phyloP scores from a whole-genome alignment of 2,888 invertebrate genomes.

The Dioctria linearis region DNA sequence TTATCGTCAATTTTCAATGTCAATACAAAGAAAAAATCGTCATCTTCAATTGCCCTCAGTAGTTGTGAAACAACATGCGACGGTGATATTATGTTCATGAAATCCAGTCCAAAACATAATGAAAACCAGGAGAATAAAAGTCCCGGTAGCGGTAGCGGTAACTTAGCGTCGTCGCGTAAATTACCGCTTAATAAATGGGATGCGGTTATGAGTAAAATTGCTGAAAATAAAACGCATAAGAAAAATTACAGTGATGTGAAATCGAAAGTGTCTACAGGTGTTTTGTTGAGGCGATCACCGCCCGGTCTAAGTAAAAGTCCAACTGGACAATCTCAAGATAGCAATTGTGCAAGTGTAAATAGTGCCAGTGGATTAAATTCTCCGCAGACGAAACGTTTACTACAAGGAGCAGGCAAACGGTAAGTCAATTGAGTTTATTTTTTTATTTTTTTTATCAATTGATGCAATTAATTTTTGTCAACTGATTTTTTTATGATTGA shows the following conservation, averaged over 20 bases:
- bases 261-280: conserved; percentile 82
- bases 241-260: conserved; percentile 88
- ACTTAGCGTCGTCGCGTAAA: conserved; percentile 54
- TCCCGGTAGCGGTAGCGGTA: conserved; percentile 62
- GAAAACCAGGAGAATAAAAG: conserved; percentile 75
- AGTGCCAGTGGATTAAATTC: conserved; percentile 61
- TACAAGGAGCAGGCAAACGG: conserved; percentile 65
- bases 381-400: conserved; percentile 62
- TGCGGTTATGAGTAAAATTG: conserved; percentile 87
- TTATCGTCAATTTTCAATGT: conserved; percentile 2
- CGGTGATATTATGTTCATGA: conserved; percentile 21
- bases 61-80: conserved; percentile 28
- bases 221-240: conserved; percentile 79
- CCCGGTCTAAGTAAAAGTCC: conserved; percentile 53
- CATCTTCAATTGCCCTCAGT: conserved; percentile 14
- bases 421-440: conserved; percentile 60
- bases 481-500: background rate
- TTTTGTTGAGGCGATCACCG: conserved; percentile 63
- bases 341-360: conserved; percentile 56
- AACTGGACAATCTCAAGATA: conserved; percentile 52
- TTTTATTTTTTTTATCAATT: conserved; percentile 14
- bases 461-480: conserved; percentile 24
- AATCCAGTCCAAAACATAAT: conserved; percentile 61
- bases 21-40: conserved; percentile 49
- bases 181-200: conserved; percentile 78